Conservation (phyloP, 2,888 invertebrate species). For the Chrysomela aeneicollis region DNA sequence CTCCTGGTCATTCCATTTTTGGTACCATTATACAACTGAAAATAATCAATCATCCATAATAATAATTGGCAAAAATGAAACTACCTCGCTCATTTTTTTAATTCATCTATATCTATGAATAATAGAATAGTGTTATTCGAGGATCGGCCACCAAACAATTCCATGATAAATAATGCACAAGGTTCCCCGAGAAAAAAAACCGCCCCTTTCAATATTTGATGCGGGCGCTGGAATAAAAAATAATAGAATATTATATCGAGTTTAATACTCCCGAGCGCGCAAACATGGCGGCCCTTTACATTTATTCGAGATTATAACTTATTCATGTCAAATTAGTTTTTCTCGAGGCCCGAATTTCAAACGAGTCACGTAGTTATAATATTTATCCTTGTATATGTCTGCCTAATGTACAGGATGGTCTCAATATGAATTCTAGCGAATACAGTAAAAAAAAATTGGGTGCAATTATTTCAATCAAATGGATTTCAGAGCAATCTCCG, state of each 20-base stretch:
- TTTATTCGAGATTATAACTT: slow-evolving; percentile 62
- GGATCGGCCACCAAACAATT: slow-evolving; percentile 56
- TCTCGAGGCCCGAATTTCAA: slow-evolving; percentile 60
- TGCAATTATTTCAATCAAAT: too few relatives aligned
- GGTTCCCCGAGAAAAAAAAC: slow-evolving; percentile 61
- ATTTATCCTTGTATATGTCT: too few relatives aligned
- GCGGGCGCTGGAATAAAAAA: slow-evolving; percentile 42
- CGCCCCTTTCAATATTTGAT: slow-evolving; percentile 56
- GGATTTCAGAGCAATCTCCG: too few relatives aligned
- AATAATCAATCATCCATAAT: background rate
- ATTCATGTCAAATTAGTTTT: slow-evolving; percentile 63
- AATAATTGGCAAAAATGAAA: slow-evolving; percentile 25
- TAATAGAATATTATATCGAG: slow-evolving; percentile 62
- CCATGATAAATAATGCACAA: slow-evolving; percentile 60
- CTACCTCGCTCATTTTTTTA: slow-evolving; percentile 29
- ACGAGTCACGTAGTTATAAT: slow-evolving; percentile 57
- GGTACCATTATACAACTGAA: too few relatives aligned
- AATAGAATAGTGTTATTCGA: slow-evolving; percentile 49
- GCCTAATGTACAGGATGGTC: slow-evolving; percentile 27
- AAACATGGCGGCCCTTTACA: slow-evolving; percentile 56
- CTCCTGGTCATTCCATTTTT: background rate
- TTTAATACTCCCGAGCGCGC: slow-evolving; percentile 56
- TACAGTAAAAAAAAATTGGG: too few relatives aligned
- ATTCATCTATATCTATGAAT: slow-evolving; percentile 26
- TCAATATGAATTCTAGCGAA: too few relatives aligned